phyloP scores from a whole-genome alignment of 2,888 invertebrate species.

The Ophonus ardosiacus region DNA sequence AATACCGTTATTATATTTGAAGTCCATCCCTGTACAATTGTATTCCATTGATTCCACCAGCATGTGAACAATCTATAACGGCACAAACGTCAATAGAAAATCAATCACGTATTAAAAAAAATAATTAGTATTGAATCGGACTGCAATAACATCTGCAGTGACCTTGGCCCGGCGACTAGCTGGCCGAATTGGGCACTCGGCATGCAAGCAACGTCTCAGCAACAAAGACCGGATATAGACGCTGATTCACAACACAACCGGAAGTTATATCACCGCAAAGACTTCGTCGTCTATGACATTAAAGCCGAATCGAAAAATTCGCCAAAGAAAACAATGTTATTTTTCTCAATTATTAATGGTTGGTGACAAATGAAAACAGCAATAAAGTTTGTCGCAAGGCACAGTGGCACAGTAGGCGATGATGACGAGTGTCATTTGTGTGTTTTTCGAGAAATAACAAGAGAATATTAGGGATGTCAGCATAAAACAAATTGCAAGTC shows the following conservation, averaged over 20 bases:
- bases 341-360: too few relatives aligned
- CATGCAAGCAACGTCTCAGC: slow-evolving; percentile 42
- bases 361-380: too few relatives aligned
- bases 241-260: slow-evolving; percentile 51
- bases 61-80: slow-evolving; percentile 26
- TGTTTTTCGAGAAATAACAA: neutral
- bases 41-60: neutral
- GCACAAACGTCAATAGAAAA: slow-evolving; percentile 24
- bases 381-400: neutral
- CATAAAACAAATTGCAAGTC: slow-evolving; percentile 21
- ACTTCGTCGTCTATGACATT: slow-evolving; percentile 24
- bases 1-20: neutral
- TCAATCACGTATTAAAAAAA: slow-evolving; percentile 37
- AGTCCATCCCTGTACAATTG: neutral
- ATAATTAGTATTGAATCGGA: slow-evolving; percentile 11
- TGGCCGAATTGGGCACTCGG: slow-evolving; percentile 49
- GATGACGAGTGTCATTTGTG: neutral
- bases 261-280: slow-evolving; percentile 53
- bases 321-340: neutral
- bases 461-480: neutral
- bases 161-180: slow-evolving; percentile 19
- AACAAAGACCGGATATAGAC: slow-evolving; percentile 58
- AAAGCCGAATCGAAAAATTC: neutral
- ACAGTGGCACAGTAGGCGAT: neutral
- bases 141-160: slow-evolving; percentile 15